Conservation (phyloP, 2,113 vertebrate species). For the Tyrannus savana region DNA sequence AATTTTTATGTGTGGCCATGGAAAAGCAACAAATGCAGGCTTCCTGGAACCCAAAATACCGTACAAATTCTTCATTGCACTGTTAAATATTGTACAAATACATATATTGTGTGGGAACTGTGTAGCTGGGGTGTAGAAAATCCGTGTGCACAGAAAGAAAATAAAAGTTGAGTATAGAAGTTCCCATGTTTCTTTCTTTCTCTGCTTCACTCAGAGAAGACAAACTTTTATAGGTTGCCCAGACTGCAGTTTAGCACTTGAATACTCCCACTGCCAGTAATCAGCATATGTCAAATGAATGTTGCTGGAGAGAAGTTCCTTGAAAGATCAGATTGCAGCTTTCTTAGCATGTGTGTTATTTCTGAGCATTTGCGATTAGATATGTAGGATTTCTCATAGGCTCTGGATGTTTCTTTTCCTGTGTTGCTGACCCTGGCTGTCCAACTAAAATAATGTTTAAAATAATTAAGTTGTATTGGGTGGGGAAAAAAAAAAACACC, state of each 20-base stretch:
- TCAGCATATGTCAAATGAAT: not conserved
- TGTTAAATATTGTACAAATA: not conserved
- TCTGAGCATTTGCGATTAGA: not conserved
- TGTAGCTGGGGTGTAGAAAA: not conserved
- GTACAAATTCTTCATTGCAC: not conserved
- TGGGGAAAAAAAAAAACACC: not conserved
- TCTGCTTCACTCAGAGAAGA: not conserved
- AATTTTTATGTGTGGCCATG: not conserved
- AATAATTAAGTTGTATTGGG: not conserved
- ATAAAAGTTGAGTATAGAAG: not conserved
- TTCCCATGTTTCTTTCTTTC: not conserved
- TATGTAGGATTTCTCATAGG: rapidly evolving
- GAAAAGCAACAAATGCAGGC: not conserved
- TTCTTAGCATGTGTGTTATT: not conserved
- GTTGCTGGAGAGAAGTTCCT: not conserved
- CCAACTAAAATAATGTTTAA: not conserved
- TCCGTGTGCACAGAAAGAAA: not conserved
- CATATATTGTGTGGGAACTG: not conserved
- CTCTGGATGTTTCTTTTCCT: not conserved
- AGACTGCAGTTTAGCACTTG: not conserved
- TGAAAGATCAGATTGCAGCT: not conserved
- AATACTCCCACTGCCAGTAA: not conserved
- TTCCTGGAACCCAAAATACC: not conserved
- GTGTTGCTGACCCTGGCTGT: not conserved
- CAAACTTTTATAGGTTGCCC: not conserved